Conservation (phyloP, 1,140 invertebrate species). For the Lepidurus packardi region DNA sequence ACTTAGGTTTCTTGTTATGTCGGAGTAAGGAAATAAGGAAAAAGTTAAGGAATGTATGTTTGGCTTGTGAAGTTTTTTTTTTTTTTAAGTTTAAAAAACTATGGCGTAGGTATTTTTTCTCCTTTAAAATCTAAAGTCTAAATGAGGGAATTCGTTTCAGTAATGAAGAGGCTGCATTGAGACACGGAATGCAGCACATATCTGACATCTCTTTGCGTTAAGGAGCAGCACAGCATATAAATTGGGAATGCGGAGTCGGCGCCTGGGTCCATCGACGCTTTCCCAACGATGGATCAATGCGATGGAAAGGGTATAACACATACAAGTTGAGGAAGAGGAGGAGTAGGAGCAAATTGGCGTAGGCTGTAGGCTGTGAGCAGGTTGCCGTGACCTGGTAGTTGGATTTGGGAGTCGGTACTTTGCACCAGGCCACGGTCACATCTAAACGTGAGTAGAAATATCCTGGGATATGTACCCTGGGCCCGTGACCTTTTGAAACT, state of each 20-base stretch:
- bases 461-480: neutral
- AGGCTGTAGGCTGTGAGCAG: neutral
- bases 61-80: neutral
- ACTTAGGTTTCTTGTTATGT: neutral
- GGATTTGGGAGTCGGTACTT: neutral
- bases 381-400: neutral
- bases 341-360: neutral
- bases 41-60: neutral
- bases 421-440: neutral
- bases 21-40: neutral
- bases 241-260: constrained; percentile 1
- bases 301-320: neutral
- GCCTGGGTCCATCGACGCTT: neutral
- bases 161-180: neutral
- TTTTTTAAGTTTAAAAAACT: neutral
- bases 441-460: neutral
- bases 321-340: too few relatives aligned
- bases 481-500: neutral
- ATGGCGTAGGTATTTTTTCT: neutral
- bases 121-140: neutral
- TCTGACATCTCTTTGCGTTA: neutral
- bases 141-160: neutral
- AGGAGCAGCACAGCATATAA: neutral
- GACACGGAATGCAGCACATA: neutral
- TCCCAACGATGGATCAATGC: neutral